These are phyloP conservation scores for Dryas iulia DNA, from an alignment of 1,140 invertebrate species.

Conservation along the genomic window DNA sequence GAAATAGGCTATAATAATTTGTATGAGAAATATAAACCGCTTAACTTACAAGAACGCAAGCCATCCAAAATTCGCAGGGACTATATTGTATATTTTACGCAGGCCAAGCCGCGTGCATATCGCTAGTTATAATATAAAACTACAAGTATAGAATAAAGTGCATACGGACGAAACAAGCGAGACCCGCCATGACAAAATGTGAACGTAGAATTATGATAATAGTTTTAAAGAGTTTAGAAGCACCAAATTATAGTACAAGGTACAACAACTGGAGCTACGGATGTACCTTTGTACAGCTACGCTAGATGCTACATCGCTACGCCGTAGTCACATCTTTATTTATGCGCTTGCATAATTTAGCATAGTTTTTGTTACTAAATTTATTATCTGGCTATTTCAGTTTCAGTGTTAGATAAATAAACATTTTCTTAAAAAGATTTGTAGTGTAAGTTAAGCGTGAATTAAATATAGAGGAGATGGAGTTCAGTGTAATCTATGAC, in stretches of 20 bases:
- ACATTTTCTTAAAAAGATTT: conserved; percentile 9
- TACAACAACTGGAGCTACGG: conserved; percentile 51
- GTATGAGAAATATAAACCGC: no score
- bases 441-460: not conserved
- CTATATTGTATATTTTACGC: no score
- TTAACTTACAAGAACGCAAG: no score
- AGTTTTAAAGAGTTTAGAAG: conserved; percentile 72
- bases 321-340: conserved; percentile 48
- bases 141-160: conserved; percentile 14
- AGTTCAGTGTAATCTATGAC: not conserved
- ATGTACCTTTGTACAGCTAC: conserved; percentile 53
- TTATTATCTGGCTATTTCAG: conserved; percentile 33
- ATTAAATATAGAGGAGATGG: not conserved
- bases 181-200: conserved; percentile 62
- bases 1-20: no score
- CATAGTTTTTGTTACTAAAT: conserved; percentile 44
- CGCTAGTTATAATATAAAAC: no score
- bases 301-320: conserved; percentile 52
- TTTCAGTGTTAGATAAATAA: conserved; percentile 28
- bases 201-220: conserved; percentile 70
- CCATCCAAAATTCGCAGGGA: no score
- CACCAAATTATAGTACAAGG: conserved; percentile 58
- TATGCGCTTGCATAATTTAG: conserved; percentile 47
- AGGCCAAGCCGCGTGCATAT: no score
- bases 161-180: conserved; percentile 38